These are phyloP conservation scores for Notoglanidium macrostoma DNA, from an alignment of 2,797 vertebrate species.

Conservation along the genomic window DNA sequence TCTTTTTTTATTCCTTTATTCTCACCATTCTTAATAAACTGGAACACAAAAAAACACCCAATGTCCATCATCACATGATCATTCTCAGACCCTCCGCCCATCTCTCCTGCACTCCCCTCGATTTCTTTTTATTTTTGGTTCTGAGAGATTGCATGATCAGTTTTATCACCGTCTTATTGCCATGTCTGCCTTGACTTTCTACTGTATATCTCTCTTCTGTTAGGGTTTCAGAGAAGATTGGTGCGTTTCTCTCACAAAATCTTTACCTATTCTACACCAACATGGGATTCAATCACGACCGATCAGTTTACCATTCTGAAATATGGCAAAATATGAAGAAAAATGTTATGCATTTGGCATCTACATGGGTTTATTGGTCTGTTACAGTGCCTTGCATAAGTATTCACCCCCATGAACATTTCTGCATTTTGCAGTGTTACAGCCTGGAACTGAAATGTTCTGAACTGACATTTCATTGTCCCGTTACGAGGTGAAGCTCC, in stretches of 20 bases:
- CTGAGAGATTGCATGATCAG: conserved; percentile 79
- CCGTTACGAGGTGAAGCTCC: neutral
- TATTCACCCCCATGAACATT: neutral
- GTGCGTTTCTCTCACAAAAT: conserved; percentile 64
- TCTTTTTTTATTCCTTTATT: conserved; percentile 53
- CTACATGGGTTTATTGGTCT: conserved; percentile 57
- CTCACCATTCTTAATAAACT: conserved; percentile 62
- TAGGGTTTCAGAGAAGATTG: conserved; percentile 70
- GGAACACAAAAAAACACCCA: conserved; percentile 69
- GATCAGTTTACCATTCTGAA: conserved; percentile 35
- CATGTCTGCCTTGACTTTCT: conserved; percentile 87
- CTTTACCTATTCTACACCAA: neutral
- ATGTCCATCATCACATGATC: conserved; percentile 57
- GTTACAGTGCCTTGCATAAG: conserved; percentile 1
- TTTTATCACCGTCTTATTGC: conserved; percentile 74
- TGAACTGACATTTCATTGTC: neutral
- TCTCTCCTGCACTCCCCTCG: conserved; percentile 66
- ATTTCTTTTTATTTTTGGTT: conserved; percentile 36
- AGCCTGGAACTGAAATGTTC: neutral
- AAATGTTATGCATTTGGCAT: conserved; percentile 71
- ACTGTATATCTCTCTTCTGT: conserved; percentile 72
- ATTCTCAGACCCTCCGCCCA: conserved; percentile 43
- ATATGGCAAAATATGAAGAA: conserved; percentile 13
- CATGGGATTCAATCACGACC: conserved; percentile 62
- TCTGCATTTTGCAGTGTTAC: neutral